Base-by-base conservation (phyloP, 2,888 invertebrate species). In the Lasioglossum calceatum region DNA sequence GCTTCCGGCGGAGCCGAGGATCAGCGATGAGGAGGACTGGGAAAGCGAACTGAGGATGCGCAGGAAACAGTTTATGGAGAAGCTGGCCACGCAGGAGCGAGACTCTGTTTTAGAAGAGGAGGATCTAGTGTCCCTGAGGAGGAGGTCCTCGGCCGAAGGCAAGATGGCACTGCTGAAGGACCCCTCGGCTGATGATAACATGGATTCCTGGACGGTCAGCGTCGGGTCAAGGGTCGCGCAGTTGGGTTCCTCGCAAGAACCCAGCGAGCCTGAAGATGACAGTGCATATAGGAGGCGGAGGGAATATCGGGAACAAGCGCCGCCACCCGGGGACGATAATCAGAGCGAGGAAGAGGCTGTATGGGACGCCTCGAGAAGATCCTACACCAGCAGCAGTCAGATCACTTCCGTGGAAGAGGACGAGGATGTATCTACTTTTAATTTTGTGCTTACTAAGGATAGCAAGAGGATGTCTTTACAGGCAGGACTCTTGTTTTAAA, bases 71-170 rank as follows among this genome's bases (percentile, higher is more conserved):
- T 91, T 92, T n/a, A 91, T 91, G 87, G 92, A 93, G 47, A 91
- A 91, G 76, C 54, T 92, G 5, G 88, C 91, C 27, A 90, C 90
- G 27, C 91, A 93, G 39, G 88, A 92, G 32, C 86, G 86, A 1
- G 85, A 72, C 0, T 42, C 77, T 1, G 47, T 58, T 42, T 89
- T 88, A 4, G 92, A 91, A 27, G 92, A 93, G 27, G 93, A 93
- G 27, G 91, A 92, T 5, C 89, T 92, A 86, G 89, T 90, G 67
- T 91, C 92, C 0, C 81, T 93, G 32, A 93, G 86, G n/a, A 91
- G 95, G 42, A 91, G 95, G 77, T 95, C 95, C 2, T 95, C 95
- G 4, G 95, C 95, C 0, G 95, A 95, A 76, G 95, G 95, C 14
- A 95, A 94, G 88, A 90, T 94, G 83, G 95, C 95, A 1, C 77